Evolutionary conservation across 2,888 invertebrate species (phyloP).

Genomic region (Torymus tubicola): DNA sequence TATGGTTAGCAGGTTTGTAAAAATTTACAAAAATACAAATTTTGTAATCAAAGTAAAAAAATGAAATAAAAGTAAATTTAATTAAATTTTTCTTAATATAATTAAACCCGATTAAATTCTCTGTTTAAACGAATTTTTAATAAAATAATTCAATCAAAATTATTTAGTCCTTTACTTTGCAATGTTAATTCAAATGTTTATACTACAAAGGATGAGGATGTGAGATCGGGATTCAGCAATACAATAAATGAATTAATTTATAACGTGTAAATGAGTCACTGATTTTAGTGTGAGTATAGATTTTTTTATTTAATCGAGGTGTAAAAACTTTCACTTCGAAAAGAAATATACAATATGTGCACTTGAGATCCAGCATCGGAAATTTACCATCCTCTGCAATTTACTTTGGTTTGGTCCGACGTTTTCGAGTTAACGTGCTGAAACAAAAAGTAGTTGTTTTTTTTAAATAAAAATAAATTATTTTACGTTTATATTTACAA

Average conservation of each 20-base stretch:
- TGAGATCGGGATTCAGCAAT: too few relatives aligned
- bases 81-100: not conserved
- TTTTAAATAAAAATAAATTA: not conserved
- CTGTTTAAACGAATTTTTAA: too few relatives aligned
- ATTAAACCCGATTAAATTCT: too few relatives aligned
- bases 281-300: conserved; percentile 62
- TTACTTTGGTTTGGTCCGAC: conserved; percentile 72
- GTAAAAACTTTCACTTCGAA: conserved; percentile 69
- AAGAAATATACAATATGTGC: conserved; percentile 73
- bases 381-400: conserved; percentile 53
- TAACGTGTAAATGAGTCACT: conserved; percentile 4
- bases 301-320: conserved; percentile 70
- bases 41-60: not conserved
- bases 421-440: conserved; percentile 74
- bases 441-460: conserved; percentile 63
- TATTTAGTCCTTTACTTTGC: too few relatives aligned
- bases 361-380: conserved; percentile 63
- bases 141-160: too few relatives aligned
- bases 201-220: too few relatives aligned
- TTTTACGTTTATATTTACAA: not conserved
- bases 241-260: too few relatives aligned
- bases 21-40: not conserved
- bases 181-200: too few relatives aligned
- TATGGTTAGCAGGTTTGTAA: not conserved
- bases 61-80: not conserved